These are phyloP conservation scores for Caenorhabditis panamensis DNA, from an alignment of 2,888 invertebrate genomes.

Conservation along the genomic window DNA sequence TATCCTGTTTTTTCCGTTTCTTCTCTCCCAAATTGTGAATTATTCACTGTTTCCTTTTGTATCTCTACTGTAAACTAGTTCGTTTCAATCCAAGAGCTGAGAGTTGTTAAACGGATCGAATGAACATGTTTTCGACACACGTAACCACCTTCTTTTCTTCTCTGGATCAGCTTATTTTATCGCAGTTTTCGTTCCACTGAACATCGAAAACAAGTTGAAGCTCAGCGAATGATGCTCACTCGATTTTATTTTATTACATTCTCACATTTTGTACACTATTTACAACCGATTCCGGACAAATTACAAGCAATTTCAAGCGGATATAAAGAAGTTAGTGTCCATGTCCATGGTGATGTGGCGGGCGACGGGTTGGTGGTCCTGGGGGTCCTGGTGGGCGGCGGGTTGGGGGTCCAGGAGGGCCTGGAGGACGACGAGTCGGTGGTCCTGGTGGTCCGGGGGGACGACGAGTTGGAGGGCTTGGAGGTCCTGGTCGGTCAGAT, in stretches of 20 bases:
- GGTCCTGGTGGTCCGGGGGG: conserved; percentile 11
- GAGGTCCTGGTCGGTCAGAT: conserved; percentile 13
- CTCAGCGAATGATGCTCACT: background rate
- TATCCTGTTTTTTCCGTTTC: conserved; percentile 10
- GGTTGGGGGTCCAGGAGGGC: conserved; percentile 30
- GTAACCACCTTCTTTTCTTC: background rate
- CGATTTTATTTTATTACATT: conserved; percentile 5
- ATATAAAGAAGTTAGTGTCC: background rate
- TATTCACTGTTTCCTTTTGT: background rate
- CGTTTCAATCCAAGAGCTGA: background rate
- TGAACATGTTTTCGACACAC: conserved; percentile 40
- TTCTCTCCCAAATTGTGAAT: background rate
- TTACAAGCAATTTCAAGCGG: conserved; percentile 5
- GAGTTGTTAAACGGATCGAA: conserved; percentile 2
- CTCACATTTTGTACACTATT: conserved; percentile 19
- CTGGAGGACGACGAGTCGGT: conserved; percentile 11
- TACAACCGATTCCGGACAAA: background rate
- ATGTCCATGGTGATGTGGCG: conserved; percentile 29
- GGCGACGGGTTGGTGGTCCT: conserved; percentile 36
- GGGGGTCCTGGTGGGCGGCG: conserved; percentile 15
- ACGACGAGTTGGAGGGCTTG: conserved; percentile 36
- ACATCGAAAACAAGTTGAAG: conserved; percentile 15
- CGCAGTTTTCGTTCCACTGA: conserved; percentile 9
- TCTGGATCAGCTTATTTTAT: conserved; percentile 25
- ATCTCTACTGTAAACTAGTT: background rate